Evolutionary conservation across 1,140 invertebrate species (phyloP).

Genomic region (Procambarus virginalis): DNA sequence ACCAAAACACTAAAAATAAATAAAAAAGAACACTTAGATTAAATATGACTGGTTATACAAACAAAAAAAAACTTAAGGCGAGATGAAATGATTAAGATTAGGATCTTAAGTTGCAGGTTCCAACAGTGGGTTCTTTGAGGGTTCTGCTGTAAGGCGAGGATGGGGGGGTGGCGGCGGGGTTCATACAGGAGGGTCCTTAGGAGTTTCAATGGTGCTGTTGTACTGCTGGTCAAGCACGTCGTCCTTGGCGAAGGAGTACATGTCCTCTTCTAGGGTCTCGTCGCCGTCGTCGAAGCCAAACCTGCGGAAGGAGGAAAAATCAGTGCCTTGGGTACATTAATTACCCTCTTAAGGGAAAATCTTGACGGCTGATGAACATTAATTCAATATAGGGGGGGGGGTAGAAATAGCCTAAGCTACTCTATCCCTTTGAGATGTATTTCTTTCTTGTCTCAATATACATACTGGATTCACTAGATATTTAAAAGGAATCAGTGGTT

Average conservation of each 20-base stretch:
- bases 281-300: conserved; percentile 55
- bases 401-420: too few relatives aligned
- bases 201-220: not conserved
- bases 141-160: not conserved
- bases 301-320: not conserved
- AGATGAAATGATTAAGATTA: not conserved
- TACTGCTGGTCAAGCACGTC: conserved; percentile 51
- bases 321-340: too few relatives aligned
- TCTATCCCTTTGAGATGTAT: too few relatives aligned
- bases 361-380: too few relatives aligned
- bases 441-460: too few relatives aligned
- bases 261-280: conserved; percentile 38
- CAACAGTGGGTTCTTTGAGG: not conserved
- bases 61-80: not conserved
- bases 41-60: not conserved
- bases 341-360: too few relatives aligned
- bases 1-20: not conserved
- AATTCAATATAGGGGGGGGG: too few relatives aligned
- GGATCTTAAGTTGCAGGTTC: not conserved
- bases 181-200: conserved; percentile 30
- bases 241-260: conserved; percentile 29
- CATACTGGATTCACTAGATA: too few relatives aligned
- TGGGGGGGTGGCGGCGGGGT: not conserved
- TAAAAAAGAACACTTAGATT: not conserved
- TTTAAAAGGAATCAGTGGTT: too few relatives aligned